Evolutionary conservation across 2,797 vertebrate species (phyloP), one percentile per base, ranked within the genome.

Genomic region (Podargus strigoides): DNA sequence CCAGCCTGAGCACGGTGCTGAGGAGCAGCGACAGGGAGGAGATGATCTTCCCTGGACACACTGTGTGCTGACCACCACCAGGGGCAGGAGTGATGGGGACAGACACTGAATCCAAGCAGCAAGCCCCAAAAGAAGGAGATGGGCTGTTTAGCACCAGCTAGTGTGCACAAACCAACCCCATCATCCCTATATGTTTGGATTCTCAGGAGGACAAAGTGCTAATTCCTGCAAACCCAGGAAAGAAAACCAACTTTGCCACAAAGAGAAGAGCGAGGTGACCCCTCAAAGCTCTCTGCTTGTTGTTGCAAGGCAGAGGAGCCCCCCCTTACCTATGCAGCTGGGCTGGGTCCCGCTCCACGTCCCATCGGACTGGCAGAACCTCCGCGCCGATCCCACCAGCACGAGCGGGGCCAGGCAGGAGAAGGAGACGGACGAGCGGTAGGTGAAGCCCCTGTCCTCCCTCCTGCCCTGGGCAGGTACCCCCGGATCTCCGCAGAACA

Each of bases 401-500:
- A 99, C 94, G 7, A 99, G 98, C 1, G 99, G 99, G 3, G 98
- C 94, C 30, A 98, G 97, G 96, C 99, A 99, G 93, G 98, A 99
- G 97, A 99, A 99, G 60, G 99, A 99, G 73, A 99, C 98, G 2
- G 99, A 99, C 0, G 99, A 99, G 55, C 99, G 98, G 95, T 99
- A 99, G 15, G 98, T 99, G 97, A 99, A 99, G 62, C 99, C 99
- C 44, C 99, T 86, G 95, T 99, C 99, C 92, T 99, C 99, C 85
- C 99, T 97, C 81, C 97, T 98, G 52, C 99, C 99, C 39, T 98
- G 98, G 6, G 98, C 98, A 0, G 99, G 99, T 22, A 98, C 97
- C 2, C 99, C 99, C 0, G 99, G 99, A 78, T 99, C 99, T 16
- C 99, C 99, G 4, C 99, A 99, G 98, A 99, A 99, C 85, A 99